These are phyloP conservation scores for Passer montanus DNA, from an alignment of 2,113 vertebrate genomes.

Conservation along the genomic window DNA sequence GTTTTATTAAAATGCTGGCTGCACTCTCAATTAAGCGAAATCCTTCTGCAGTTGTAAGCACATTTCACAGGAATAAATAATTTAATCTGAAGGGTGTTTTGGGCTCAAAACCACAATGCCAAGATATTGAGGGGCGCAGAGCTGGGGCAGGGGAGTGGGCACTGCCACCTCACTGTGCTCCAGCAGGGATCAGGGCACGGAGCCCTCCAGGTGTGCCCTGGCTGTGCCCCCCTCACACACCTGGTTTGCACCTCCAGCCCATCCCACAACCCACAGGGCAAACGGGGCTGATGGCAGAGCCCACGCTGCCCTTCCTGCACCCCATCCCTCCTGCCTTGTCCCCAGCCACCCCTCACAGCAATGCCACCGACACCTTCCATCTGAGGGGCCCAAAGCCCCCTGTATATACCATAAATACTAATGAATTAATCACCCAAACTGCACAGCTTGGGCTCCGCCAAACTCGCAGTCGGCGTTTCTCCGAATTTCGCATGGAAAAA, in stretches of 20 bases:
- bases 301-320: accelerated
- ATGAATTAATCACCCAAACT: not conserved
- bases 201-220: not conserved
- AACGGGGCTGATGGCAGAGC: not conserved
- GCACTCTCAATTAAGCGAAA: constrained; percentile 38
- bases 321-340: accelerated
- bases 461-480: not conserved
- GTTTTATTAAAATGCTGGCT: constrained; percentile 44
- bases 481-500: not conserved
- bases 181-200: accelerated
- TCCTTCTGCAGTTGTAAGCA: constrained; percentile 17
- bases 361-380: not conserved
- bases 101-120: not conserved
- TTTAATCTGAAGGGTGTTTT: not conserved
- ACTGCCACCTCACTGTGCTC: not conserved
- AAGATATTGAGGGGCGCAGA: not conserved
- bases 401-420: not conserved
- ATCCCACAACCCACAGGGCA: accelerated
- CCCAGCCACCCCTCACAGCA: accelerated
- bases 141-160: accelerated
- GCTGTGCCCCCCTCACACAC: accelerated
- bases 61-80: constrained; percentile 16
- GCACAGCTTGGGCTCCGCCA: not conserved
- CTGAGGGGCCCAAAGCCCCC: not conserved
- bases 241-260: not conserved